Evolutionary conservation across 2,888 invertebrate genomes (phyloP).

Genomic region (Cephus pygmeus): DNA sequence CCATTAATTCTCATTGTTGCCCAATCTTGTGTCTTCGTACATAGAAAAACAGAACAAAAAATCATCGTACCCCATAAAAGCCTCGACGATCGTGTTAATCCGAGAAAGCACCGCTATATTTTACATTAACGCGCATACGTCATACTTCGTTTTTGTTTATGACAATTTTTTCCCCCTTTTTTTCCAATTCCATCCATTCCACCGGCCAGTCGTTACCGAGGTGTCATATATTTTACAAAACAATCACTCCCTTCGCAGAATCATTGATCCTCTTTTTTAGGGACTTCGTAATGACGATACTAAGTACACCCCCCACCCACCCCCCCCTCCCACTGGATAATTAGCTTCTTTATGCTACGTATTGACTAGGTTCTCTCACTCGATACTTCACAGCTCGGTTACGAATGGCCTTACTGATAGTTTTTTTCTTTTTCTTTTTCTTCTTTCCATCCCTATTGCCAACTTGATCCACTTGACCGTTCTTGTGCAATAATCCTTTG

Average conservation of each 20-base stretch:
- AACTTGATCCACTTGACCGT: slow-evolving; percentile 18
- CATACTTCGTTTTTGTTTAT: not conserved
- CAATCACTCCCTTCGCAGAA: not conserved
- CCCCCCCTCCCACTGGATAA: not conserved
- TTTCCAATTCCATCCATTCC: not conserved
- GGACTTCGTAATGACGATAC: not conserved
- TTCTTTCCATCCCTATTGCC: slow-evolving; percentile 9
- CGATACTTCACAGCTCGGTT: slow-evolving; percentile 44
- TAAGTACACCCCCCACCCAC: slow-evolving; percentile 19
- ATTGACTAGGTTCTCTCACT: slow-evolving; percentile 64
- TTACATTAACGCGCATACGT: not conserved
- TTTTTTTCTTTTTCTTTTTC: slow-evolving; percentile 7
- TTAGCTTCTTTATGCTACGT: slow-evolving; percentile 48
- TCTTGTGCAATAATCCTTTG: slow-evolving; percentile 11
- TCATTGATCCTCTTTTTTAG: not conserved
- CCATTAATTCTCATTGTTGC: not conserved
- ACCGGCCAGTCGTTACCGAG: not conserved
- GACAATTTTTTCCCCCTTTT: not conserved
- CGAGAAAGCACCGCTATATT: not conserved
- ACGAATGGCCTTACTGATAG: slow-evolving; percentile 45
- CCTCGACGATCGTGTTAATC: not conserved
- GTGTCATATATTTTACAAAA: not conserved
- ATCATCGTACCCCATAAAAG: not conserved
- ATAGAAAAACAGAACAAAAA: not conserved
- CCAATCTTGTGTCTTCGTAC: not conserved